These are phyloP conservation scores for Trissonchulus latispiculum DNA, from an alignment of 2,888 invertebrate genomes.

Conservation along the genomic window DNA sequence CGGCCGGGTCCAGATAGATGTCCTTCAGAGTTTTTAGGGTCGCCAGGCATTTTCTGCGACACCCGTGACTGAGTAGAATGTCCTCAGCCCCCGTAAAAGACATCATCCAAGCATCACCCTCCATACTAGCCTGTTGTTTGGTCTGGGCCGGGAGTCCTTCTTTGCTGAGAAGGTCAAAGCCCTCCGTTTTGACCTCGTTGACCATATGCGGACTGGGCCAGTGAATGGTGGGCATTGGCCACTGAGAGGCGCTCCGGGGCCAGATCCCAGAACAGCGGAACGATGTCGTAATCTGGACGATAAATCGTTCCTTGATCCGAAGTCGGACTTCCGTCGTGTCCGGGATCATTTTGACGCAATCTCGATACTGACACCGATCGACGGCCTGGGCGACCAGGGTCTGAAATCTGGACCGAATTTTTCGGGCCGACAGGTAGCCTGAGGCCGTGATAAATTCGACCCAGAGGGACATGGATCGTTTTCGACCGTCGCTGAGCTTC, in stretches of 20 bases:
- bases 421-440: constrained; percentile 81
- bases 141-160: constrained; percentile 49
- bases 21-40: constrained; percentile 73
- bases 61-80: constrained; percentile 66
- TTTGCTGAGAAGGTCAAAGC: constrained; percentile 81
- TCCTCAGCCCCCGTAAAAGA: constrained; percentile 83
- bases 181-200: constrained; percentile 83
- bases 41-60: constrained; percentile 71
- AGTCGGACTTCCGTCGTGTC: constrained; percentile 85
- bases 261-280: constrained; percentile 84
- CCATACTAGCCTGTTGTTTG: constrained; percentile 56
- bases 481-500: constrained; percentile 84
- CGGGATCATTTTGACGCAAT: constrained; percentile 82
- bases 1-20: constrained; percentile 64
- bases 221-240: constrained; percentile 71
- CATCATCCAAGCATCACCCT: constrained; percentile 90
- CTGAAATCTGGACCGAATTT: constrained; percentile 84
- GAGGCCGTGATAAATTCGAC: constrained; percentile 94
- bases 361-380: constrained; percentile 82
- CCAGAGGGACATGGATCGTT: constrained; percentile 93
- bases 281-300: constrained; percentile 87
- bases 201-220: constrained; percentile 87
- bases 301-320: constrained; percentile 71
- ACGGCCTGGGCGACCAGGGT: constrained; percentile 72
- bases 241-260: constrained; percentile 85